phyloP scores from a whole-genome alignment of 2,888 invertebrate genomes.

The Platycnemis pennipes region DNA sequence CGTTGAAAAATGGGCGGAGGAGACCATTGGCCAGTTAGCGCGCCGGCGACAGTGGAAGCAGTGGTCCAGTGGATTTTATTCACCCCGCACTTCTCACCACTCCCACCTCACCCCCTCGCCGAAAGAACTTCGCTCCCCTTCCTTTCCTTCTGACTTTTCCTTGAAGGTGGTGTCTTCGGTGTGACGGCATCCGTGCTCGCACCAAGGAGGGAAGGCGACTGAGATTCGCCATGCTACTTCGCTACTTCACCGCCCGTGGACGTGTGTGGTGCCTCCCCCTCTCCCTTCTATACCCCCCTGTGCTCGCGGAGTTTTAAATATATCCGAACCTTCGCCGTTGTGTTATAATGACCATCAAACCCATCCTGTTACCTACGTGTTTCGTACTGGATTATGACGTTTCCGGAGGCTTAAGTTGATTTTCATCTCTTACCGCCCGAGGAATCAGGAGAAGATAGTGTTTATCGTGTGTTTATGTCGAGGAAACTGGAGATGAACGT shows the following conservation, averaged over 20 bases:
- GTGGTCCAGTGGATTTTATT: conserved; percentile 57
- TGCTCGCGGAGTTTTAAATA: not conserved
- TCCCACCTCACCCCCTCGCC: not conserved
- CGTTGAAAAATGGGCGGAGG: conserved; percentile 67
- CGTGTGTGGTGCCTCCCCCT: conserved; percentile 22
- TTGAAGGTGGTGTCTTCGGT: not conserved
- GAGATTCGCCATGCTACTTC: not conserved
- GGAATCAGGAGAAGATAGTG: not conserved
- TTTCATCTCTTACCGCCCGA: not conserved
- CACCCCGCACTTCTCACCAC: not conserved
- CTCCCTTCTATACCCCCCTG: not conserved
- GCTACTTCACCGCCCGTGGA: not conserved
- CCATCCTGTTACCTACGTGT: not conserved
- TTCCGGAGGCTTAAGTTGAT: not conserved
- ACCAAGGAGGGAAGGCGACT: not conserved
- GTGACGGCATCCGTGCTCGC: conserved; percentile 1
- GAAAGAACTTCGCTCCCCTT: not conserved
- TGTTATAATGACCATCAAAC: not conserved
- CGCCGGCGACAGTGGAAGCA: conserved; percentile 23
- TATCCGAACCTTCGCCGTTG: not conserved
- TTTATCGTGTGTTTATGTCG: not conserved
- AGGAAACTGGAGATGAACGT: conserved; percentile 1
- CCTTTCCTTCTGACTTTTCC: conserved; percentile 27
- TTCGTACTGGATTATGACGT: conserved; percentile 6
- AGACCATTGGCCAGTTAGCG: conserved; percentile 61